Evolutionary conservation across 2,888 invertebrate genomes (phyloP).

Genomic region (Phalangium opilio): DNA sequence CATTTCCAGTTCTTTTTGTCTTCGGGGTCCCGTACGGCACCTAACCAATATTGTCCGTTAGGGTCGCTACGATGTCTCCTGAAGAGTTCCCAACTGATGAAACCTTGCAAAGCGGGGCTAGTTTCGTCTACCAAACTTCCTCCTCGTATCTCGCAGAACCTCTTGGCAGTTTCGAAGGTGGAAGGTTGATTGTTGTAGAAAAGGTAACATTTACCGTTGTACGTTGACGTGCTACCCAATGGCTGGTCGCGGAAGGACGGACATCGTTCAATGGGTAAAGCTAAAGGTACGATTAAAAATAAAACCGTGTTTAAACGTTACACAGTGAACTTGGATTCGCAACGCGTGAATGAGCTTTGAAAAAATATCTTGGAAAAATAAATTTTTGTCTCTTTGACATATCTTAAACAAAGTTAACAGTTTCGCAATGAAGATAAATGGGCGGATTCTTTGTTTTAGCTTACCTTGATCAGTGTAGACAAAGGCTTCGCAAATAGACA

Average conservation of each 20-base stretch:
- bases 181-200: constrained; percentile 77
- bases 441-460: too few relatives aligned
- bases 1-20: constrained; percentile 71
- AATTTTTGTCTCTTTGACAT: too few relatives aligned
- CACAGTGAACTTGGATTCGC: too few relatives aligned
- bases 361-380: too few relatives aligned
- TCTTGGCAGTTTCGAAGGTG: constrained; percentile 58
- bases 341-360: too few relatives aligned
- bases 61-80: constrained; percentile 74
- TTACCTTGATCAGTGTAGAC: constrained; percentile 67
- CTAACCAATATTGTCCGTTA: constrained; percentile 89
- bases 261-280: constrained; percentile 56
- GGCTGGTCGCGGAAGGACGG: constrained; percentile 85
- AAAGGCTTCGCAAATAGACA: constrained; percentile 83
- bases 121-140: constrained; percentile 79
- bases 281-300: constrained; percentile 12
- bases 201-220: constrained; percentile 87
- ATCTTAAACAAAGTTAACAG: too few relatives aligned
- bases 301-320: background rate
- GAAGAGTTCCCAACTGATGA: constrained; percentile 89
- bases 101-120: constrained; percentile 82
- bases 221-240: constrained; percentile 78
- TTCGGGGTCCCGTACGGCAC: constrained; percentile 65
- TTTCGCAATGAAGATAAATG: too few relatives aligned
- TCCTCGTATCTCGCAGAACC: constrained; percentile 63